phyloP scores from a whole-genome alignment of 2,888 invertebrate genomes.

The Microdon myrmicae region DNA sequence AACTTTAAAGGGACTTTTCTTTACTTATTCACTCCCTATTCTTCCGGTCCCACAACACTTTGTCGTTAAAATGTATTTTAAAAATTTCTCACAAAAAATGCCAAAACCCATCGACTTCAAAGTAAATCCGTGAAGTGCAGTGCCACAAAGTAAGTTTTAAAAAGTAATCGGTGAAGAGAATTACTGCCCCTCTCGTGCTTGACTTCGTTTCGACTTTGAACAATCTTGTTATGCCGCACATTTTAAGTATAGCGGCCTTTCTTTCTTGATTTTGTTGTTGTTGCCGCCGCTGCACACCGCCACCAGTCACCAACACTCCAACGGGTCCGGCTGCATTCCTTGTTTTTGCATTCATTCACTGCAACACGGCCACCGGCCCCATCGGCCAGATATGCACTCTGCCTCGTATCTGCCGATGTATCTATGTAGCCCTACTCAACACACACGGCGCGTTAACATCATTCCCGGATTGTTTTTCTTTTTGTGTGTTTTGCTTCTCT shows the following conservation, averaged over 20 bases:
- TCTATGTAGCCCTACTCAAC: constrained; percentile 13
- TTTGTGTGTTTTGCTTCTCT: constrained; percentile 2
- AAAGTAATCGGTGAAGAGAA: constrained; percentile 49
- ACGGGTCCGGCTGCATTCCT: constrained; percentile 6
- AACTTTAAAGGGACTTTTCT: too few relatives aligned
- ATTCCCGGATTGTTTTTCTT: not conserved
- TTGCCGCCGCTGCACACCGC: constrained; percentile 8
- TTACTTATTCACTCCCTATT: too few relatives aligned
- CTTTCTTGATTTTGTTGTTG: constrained; percentile 16
- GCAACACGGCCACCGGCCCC: constrained; percentile 28
- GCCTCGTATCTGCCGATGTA: constrained; percentile 19
- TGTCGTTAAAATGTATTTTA: too few relatives aligned
- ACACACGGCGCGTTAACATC: constrained; percentile 4
- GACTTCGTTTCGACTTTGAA: constrained; percentile 51
- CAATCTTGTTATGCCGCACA: constrained; percentile 40
- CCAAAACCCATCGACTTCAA: too few relatives aligned
- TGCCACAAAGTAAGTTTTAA: constrained; percentile 35
- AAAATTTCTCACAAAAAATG: too few relatives aligned
- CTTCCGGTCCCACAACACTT: too few relatives aligned
- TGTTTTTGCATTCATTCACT: constrained; percentile 23
- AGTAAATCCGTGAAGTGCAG: constrained; percentile 24
- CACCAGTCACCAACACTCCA: constrained; percentile 16
- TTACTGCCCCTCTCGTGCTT: constrained; percentile 46
- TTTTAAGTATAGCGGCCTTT: constrained; percentile 40
- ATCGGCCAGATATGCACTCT: constrained; percentile 8